Base-by-base conservation (phyloP, 2,797 vertebrate genomes). In the Zalophus californianus region DNA sequence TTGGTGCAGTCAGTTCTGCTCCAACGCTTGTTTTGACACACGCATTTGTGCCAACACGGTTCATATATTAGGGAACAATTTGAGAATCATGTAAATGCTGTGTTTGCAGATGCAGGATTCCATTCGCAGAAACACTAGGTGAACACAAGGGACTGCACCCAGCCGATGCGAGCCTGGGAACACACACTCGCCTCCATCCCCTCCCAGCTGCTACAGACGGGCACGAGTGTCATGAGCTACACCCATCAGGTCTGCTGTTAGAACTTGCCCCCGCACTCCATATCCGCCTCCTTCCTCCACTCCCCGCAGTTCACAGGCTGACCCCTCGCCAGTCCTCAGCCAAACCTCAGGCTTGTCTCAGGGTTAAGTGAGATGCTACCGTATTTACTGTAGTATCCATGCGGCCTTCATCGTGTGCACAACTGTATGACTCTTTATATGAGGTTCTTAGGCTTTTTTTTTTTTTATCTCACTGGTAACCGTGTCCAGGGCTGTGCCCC, bases 221-320 rank as follows among this genome's bases (percentile, higher is more conserved):
- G 23, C 35, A 0, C 4, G 3, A 0, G 0, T 38, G 35, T 23
- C 25, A 4, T 0, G 1, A 75, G 58, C 9, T 27, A 7, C 3
- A 10, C 27, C 80, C n/a, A 25, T 4, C 64, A 23, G 7, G 3
- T 18, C 75, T 73, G n/a, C 20, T 7, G 4, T 16, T 50, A 32
- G 64, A 50, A n/a, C 27, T 41, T 20, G 15, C 50, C 32, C 23
- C 66, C 29, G 1, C 0, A 0, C 27, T 16, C 66, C 78, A 11
- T 44, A 29, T 10, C 18, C 8, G 21, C 32, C 4, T 15, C 27
- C 10, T 82, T 27, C 68, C 72, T 66, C 18, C n/a, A 16, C 14
- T 13, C 13, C 32, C 14, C 1, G 48, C 5, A 9, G 2, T 29
- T 35, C 82, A 20, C 23, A 8, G 79, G 27, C 12, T 2, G 11